These are phyloP conservation scores for Lagocephalus sceleratus DNA, from an alignment of 2,797 vertebrate species.

Conservation along the genomic window DNA sequence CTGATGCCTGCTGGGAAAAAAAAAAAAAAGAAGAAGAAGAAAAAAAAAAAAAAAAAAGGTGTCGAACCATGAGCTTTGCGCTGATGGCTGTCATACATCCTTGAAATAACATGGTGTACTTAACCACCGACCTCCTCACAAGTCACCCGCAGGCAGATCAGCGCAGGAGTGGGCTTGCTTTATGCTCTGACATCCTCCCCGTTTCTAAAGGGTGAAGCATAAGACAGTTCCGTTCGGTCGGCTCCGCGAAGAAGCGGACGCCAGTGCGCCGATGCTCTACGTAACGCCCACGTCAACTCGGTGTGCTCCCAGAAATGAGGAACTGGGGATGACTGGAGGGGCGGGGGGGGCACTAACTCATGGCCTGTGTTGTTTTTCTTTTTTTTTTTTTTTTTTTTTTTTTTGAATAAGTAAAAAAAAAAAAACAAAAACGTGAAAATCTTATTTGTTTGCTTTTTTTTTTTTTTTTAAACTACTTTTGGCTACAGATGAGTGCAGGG, in stretches of 20 bases:
- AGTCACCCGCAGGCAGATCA: conserved; percentile 42
- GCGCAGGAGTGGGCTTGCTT: conserved; percentile 37
- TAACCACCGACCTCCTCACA: conserved; percentile 52
- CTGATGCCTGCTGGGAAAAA: conserved; percentile 68
- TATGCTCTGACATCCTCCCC: conserved; percentile 47
- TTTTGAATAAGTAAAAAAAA: neutral
- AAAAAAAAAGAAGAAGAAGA: conserved; percentile 49
- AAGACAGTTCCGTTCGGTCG: conserved; percentile 54
- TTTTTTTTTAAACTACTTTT: conserved; percentile 52
- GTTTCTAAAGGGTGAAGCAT: conserved; percentile 40
- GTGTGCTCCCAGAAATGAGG: conserved; percentile 51
- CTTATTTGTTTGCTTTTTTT: too few species aligned
- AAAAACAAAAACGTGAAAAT: too few species aligned
- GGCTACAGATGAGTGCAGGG: conserved; percentile 57
- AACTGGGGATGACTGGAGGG: conserved; percentile 20
- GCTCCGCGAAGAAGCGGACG: conserved; percentile 66
- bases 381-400: conserved; percentile 30
- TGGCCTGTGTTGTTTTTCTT: conserved; percentile 23
- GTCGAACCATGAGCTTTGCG: conserved; percentile 66
- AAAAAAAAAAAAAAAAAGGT: conserved; percentile 54
- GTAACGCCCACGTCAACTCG: conserved; percentile 48
- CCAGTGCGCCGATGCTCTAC: conserved; percentile 43
- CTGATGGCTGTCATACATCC: conserved; percentile 70
- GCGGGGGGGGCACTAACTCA: conserved; percentile 31
- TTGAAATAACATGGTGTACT: conserved; percentile 52